Conservation (phyloP, 2,888 invertebrate genomes). For the Drosophila greeni region DNA sequence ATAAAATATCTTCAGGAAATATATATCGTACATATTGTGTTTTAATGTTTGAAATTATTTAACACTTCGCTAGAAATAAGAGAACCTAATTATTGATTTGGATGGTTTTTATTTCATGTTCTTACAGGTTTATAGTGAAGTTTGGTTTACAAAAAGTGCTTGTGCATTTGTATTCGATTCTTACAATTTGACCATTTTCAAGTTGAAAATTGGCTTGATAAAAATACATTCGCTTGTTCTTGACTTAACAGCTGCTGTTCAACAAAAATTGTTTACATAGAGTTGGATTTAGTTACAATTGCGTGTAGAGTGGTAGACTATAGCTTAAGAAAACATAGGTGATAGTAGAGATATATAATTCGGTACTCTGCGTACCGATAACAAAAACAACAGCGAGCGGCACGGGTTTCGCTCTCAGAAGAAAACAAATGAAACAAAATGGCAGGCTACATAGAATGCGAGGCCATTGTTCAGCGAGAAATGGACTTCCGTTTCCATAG, state of each 20-base stretch:
- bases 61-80: slow-evolving; percentile 23
- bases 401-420: slow-evolving; percentile 30
- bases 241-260: slow-evolving; percentile 70
- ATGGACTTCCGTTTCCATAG: slow-evolving; percentile 26
- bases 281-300: slow-evolving; percentile 48
- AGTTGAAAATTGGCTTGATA: slow-evolving; percentile 47
- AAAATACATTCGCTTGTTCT: slow-evolving; percentile 56
- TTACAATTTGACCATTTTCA: slow-evolving; percentile 47
- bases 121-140: slow-evolving; percentile 39
- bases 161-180: slow-evolving; percentile 38
- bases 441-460: slow-evolving; percentile 52
- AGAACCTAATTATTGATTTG: slow-evolving; percentile 38
- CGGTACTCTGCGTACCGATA: slow-evolving; percentile 64
- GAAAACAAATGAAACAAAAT: slow-evolving; percentile 47
- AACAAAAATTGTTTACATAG: slow-evolving; percentile 54
- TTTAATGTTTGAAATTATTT: slow-evolving; percentile 39
- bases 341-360: slow-evolving; percentile 45
- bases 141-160: slow-evolving; percentile 30
- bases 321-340: slow-evolving; percentile 49
- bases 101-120: slow-evolving; percentile 49
- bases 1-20: slow-evolving; percentile 6
- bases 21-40: background rate
- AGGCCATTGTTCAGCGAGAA: slow-evolving; percentile 57
- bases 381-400: slow-evolving; percentile 59
- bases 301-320: slow-evolving; percentile 44